Base-by-base conservation (phyloP, 2,113 vertebrate species). In the Vireo altiloquus region DNA sequence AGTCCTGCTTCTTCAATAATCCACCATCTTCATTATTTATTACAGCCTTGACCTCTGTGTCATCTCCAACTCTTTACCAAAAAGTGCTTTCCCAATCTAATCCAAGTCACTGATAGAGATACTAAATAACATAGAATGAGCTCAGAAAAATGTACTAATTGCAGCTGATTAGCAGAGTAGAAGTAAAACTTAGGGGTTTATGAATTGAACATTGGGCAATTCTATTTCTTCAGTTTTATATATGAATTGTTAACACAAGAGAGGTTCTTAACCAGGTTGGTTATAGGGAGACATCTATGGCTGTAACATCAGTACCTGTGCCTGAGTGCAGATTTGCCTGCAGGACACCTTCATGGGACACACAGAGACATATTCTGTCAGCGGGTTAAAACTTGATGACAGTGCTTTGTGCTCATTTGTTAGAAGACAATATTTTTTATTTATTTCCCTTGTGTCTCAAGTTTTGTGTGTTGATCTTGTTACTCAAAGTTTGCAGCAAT, bases 21-120 rank as follows among this genome's bases (percentile, higher is more conserved):
- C 27, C 27, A 17, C 63, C 4, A 7, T 37, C 42, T 74, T 87
- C 47, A 28, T 44, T 44, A 15, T 10, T 88, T 53, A 31, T 56
- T 66, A 54, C 13, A 57, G 3, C 15, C 11, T 75, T 0, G 0
- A 30, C 28, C 14, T 63, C 10, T 52, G 13, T 81, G 21, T 57
- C 11, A 31, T 57, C 24, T 78, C 31, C 39, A 85, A 13, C 2
- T 20, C 9, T 74, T 69, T 44, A 68, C 3, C 17, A 68, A 53
- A 84, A 65, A 16, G 14, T 47, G 13, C 4, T 71, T 89, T 69
- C 72, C 30, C 19, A 35, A 13, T 64, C 9, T 77, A 59, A 68
- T 76, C 23, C 27, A 68, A 59, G 33, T 30, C 35, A 64, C 16
- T 64, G 18, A 42, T 9, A 47, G 31, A 37, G 16, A 64, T 35